Conservation (phyloP, 1,140 invertebrate genomes). For the Cydia fagiglandana region DNA sequence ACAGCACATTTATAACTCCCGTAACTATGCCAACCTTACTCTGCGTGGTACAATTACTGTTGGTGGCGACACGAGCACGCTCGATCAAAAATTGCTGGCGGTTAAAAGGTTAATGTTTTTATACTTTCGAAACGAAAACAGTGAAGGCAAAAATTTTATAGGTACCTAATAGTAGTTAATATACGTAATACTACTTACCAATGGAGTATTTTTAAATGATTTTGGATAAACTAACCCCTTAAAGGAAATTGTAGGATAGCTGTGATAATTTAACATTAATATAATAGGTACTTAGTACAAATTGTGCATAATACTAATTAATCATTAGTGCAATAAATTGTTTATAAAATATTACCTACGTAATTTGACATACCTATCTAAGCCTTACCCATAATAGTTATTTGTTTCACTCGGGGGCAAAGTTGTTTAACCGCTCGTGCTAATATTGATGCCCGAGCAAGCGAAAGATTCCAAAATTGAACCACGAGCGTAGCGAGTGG, state of each 20-base stretch:
- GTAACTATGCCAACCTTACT: too few relatives aligned
- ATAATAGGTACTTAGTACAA: slow-evolving; percentile 22
- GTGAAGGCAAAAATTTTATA: background rate
- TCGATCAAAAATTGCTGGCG: too few relatives aligned
- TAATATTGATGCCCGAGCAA: too few relatives aligned
- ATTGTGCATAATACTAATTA: slow-evolving; percentile 8
- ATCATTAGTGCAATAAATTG: slow-evolving; percentile 23
- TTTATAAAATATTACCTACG: background rate
- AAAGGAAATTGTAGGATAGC: slow-evolving; percentile 24
- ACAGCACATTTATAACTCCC: too few relatives aligned
- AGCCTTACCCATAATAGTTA: background rate
- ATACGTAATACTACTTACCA: background rate
- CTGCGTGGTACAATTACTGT: too few relatives aligned
- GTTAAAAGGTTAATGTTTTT: too few relatives aligned
- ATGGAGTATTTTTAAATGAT: background rate
- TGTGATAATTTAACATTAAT: slow-evolving; percentile 22
- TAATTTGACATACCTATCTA: background rate
- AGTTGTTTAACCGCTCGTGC: too few relatives aligned
- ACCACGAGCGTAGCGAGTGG: too few relatives aligned
- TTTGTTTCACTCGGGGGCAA: too few relatives aligned
- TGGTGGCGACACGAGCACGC: too few relatives aligned
- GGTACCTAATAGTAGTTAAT: background rate
- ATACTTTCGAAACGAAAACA: background rate
- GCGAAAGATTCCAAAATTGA: too few relatives aligned
- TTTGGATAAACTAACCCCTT: background rate